These are phyloP conservation scores for Cuculus canorus DNA, from an alignment of 2,797 vertebrate genomes.

Conservation along the genomic window DNA sequence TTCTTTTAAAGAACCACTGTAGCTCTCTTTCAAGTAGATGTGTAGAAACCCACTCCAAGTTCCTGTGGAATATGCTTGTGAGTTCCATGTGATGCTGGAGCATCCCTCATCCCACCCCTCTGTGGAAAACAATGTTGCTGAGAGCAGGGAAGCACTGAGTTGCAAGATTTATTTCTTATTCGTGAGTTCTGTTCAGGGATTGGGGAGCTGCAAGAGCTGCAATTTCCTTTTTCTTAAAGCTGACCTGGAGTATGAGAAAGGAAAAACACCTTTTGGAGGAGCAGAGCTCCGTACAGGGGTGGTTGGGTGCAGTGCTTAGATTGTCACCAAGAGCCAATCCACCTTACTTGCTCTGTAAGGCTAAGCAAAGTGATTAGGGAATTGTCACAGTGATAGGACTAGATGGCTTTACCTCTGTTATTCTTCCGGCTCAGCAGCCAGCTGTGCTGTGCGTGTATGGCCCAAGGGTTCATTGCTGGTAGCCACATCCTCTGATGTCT, in stretches of 20 bases:
- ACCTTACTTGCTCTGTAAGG: neutral
- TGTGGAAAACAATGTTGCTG: neutral
- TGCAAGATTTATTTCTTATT: neutral
- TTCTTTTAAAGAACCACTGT: neutral
- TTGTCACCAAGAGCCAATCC: neutral
- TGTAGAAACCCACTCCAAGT: neutral
- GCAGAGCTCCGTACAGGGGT: neutral
- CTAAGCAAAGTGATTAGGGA: neutral
- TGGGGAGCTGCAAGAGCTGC: neutral
- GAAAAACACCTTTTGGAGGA: neutral
- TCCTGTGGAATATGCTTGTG: neutral
- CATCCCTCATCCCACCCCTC: neutral
- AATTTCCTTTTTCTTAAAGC: neutral
- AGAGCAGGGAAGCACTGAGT: neutral
- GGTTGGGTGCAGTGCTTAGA: neutral
- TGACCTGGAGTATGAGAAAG: neutral
- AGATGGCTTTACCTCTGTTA: neutral
- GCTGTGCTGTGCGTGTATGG: neutral
- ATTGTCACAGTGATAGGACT: neutral
- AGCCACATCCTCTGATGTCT: slow-evolving; percentile 51
- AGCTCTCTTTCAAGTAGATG: neutral
- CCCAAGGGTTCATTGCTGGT: slow-evolving; percentile 1
- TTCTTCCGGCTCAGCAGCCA: slow-evolving; percentile 8
- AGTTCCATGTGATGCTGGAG: neutral
- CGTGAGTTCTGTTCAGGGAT: neutral